Evolutionary conservation across 92 coral and sea anemone genomes (phyloP), one percentile per base, ranked within the genome.

Genomic region (Actinostola sp.): DNA sequence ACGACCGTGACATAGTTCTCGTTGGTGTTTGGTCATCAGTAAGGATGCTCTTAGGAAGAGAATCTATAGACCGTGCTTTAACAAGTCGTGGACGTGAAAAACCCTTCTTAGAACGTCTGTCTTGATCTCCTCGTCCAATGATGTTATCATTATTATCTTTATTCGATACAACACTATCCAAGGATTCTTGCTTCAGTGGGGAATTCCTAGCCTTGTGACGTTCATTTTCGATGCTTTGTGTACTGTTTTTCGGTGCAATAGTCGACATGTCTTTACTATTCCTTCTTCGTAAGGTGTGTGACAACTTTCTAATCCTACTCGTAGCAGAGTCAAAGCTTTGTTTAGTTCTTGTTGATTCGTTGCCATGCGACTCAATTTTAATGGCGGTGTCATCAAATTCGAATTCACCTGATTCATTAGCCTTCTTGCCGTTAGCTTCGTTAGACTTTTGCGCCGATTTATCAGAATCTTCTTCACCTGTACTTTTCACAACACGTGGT

Each of bases 51-150:
- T 32, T 75, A 10, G 71, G 72, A 20, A 75, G 49, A 25, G 81
- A 75, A 24, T 75, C 81, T 52, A 75, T 63, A 17, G 81, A 75
- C 20, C 51, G 81, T 31, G 72, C 70, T 51, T 75, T 75, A 1
- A 53, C 41, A 36, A 75, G 81, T 16, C 81, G 31, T 36, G 64
- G 43, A 48, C 35, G 72, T 12, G 60, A 17, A 36, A 58, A 35
- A 21, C 13, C 25, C 5, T 52, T 49, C 24, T 19, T 30, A 8
- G 80, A 63, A 9, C 50, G n/a, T 35, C 36, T 75, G 10, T 34
- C 45, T 27, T 42, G 24, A 12, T 57, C 64, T 16, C 41, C 14
- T 39, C 50, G 42, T 20, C n/a, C 32, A 28, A 29, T 51, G 19
- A 71, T 38, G 35, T 44, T 60, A 55, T 57, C 59, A 11, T 36